Evolutionary conservation across 92 coral and sea anemone genomes (phyloP), one percentile per base, ranked within the genome.

Genomic region (Zoanthus solanderi): DNA sequence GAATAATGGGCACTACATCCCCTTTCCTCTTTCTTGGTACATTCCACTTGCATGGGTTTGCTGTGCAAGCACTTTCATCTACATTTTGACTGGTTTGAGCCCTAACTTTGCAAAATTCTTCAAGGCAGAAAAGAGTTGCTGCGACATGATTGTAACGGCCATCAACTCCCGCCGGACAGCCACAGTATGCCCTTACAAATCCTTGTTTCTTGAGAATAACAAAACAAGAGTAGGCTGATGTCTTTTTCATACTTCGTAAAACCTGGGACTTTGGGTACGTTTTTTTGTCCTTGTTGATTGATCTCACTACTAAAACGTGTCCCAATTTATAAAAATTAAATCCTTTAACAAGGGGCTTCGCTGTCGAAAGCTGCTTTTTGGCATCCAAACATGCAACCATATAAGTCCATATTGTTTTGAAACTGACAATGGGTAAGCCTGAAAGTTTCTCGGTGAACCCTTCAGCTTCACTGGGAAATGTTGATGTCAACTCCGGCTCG

Each of bases 91-190:
- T 73, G 78, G 78, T 45, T 73, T 73, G 78, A 73, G 53, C 84
- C 48, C 75, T 58, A 1, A 83, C 75, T 83, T 88, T 88, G 72
- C 88, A 82, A 72, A 79, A 88, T 15, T 52, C 83, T 53, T 88
- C 89, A 31, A 88, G 75, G 47, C 80, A 69, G 71, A 88, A 88
- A 58, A 72, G 42, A 48, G 91, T 88, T 30, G 91, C 91, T 32
- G 89, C 66, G 75, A 88, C 91, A 88, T 88, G 91, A 69, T 88
- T 88, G 72, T 89, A 88, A 17, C 83, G 71, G 29, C 91, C 91
- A 74, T 85, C 89, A 11, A 85, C 69, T 44, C 89, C 89, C 50
- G 89, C 83, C 28, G 83, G 89, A 69, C 89, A 83, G 48, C 89
- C 91, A 88, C 91, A 88, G 72, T 48, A 50, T 53, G 91, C 91